A percentile compares a stretch with the other conserved stretches of the same genome.
phyloP scores from a whole-genome alignment of 2,797 vertebrate species.

The Phrynocephalus guinanensis region DNA sequence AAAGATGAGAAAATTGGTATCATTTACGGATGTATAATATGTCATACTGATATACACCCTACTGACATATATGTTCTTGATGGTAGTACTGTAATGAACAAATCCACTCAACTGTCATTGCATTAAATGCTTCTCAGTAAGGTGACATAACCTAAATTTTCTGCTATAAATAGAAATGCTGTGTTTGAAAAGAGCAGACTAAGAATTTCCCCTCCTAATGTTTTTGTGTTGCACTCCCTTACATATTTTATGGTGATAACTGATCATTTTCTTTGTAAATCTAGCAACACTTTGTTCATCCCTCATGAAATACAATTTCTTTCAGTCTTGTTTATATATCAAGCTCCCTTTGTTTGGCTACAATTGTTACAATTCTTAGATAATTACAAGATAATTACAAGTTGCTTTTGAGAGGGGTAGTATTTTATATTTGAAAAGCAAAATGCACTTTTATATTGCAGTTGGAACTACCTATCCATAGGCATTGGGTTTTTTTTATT shows the following conservation, averaged over 20 bases:
- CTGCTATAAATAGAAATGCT: conserved; percentile 30
- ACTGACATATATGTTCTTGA: conserved; percentile 38
- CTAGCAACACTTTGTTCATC: neutral
- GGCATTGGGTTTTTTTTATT: neutral
- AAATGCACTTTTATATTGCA: conserved; percentile 30
- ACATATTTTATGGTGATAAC: conserved; percentile 9
- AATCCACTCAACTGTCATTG: conserved; percentile 35
- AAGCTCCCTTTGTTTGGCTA: conserved; percentile 54
- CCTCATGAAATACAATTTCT: conserved; percentile 14
- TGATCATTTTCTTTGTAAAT: conserved; percentile 2
- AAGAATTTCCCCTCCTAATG: neutral
- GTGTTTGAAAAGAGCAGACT: conserved; percentile 38
- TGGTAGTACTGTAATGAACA: conserved; percentile 37
- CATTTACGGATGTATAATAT: conserved; percentile 25
- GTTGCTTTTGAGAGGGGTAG: conserved; percentile 59
- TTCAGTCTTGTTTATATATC: conserved; percentile 53
- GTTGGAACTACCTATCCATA: conserved; percentile 54
- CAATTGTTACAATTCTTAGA: conserved; percentile 63
- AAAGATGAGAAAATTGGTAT: conserved; percentile 31
- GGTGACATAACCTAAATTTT: conserved; percentile 49
- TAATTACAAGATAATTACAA: conserved; percentile 69
- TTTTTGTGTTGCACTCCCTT: conserved; percentile 36
- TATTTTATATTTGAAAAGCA: conserved; percentile 59
- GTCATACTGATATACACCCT: conserved; percentile 34
- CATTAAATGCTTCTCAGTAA: conserved; percentile 45